A percentile compares a stretch with the other conserved stretches of the same genome.
These are phyloP conservation scores for Peromyscus attwateri DNA, from an alignment of 2,797 vertebrate genomes.

Conservation along the genomic window DNA sequence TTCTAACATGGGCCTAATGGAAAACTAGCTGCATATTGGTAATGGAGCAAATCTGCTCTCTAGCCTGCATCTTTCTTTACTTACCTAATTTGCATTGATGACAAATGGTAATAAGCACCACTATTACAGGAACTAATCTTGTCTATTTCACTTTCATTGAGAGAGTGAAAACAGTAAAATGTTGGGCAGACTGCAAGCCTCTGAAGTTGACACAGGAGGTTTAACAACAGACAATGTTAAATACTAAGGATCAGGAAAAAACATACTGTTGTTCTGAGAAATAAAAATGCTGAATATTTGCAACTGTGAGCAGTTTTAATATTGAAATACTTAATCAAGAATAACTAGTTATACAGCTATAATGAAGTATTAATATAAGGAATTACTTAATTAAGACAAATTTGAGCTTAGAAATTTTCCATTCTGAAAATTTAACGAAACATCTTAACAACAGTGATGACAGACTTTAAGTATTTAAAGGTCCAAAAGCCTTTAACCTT, in stretches of 20 bases:
- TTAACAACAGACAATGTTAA: constrained; percentile 18
- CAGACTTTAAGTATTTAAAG: constrained; percentile 40
- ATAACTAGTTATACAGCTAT: constrained; percentile 18
- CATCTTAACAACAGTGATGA: constrained; percentile 55
- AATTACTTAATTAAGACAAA: constrained; percentile 23
- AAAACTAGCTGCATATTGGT: not conserved
- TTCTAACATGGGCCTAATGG: not conserved
- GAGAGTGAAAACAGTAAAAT: constrained; percentile 60
- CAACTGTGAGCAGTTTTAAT: constrained; percentile 6
- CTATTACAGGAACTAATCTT: not conserved
- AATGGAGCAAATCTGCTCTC: not conserved
- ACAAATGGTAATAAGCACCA: constrained; percentile 26
- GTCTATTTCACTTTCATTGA: not conserved
- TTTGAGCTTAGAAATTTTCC: constrained; percentile 44
- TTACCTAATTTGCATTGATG: not conserved
- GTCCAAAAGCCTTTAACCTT: constrained; percentile 28
- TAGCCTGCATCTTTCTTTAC: constrained; percentile 29
- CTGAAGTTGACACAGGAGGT: not conserved
- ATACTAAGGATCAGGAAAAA: constrained; percentile 10
- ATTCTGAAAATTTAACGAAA: constrained; percentile 61
- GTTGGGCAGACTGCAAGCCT: not conserved
- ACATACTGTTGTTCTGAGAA: constrained; percentile 55
- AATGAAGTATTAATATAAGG: not conserved
- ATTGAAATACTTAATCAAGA: constrained; percentile 14
- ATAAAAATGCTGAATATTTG: constrained; percentile 42